Evolutionary conservation across 64 coral and sea anemone genomes (phyloP).

Genomic region (Catalaphyllia jardinei): DNA sequence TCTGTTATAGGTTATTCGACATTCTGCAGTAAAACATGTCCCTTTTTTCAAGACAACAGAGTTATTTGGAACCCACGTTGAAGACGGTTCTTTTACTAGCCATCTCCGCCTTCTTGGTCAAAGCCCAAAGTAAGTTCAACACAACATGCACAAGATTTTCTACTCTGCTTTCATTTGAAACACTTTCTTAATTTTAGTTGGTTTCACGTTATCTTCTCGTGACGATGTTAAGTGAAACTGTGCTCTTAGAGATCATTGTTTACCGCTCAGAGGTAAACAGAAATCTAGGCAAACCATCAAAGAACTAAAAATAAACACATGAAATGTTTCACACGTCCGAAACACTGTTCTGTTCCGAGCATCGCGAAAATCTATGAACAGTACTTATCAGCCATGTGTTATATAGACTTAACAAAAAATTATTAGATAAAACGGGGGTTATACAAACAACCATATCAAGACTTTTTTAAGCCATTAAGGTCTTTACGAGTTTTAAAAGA

Average conservation of each 20-base stretch:
- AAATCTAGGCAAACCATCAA: neutral
- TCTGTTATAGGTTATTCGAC: neutral
- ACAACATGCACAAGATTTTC: too few relatives aligned
- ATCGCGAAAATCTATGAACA: neutral
- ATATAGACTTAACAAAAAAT: too few relatives aligned
- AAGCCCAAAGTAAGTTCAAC: neutral
- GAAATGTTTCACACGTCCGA: neutral
- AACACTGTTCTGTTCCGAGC: neutral
- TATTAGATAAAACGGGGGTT: too few relatives aligned
- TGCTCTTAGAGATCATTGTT: neutral
- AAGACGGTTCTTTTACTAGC: neutral
- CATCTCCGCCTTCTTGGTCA: neutral
- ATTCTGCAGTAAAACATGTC: neutral
- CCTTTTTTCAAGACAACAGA: constrained; percentile 10
- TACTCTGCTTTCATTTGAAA: neutral
- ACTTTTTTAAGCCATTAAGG: too few relatives aligned
- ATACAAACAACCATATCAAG: too few relatives aligned
- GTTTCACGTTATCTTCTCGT: neutral
- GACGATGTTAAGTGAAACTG: neutral
- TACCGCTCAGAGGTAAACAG: neutral
- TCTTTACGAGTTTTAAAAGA: too few relatives aligned
- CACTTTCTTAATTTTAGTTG: neutral
- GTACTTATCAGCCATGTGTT: too few relatives aligned
- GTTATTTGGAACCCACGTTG: neutral
- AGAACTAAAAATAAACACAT: neutral